Evolutionary conservation across 2,797 vertebrate species (phyloP), one percentile per base, ranked within the genome.

Genomic region (Salmo trutta): DNA sequence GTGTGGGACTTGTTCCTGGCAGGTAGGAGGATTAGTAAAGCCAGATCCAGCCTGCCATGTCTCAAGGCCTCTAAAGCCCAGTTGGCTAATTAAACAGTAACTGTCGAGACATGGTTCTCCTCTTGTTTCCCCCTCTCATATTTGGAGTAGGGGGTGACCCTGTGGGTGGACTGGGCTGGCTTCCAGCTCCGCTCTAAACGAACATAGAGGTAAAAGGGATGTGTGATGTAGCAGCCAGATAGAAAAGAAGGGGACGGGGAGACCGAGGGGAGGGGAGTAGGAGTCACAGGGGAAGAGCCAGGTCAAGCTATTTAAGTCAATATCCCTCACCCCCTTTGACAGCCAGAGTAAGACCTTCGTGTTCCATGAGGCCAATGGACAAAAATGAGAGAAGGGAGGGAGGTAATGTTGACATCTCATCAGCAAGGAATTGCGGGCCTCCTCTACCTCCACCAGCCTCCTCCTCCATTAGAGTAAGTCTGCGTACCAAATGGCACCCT

Each of bases 291-390:
- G 86, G 88, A 92, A 79, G 87, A 91, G 85, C 81, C 81, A 24
- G 92, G 90, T 91, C 90, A 88, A 92, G 88, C 89, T 88, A 86
- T 90, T 89, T 91, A 85, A 90, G 91, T 91, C 91, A 92, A 89
- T 90, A 90, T 80, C 80, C 78, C 82, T 91, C 87, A 86, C 84
- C 83, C 74, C 19, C 74, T 79, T 88, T 93, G 91, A 93, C 91
- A 93, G 92, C 77, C 79, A 17, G 82, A 84, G 89, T 88, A 92
- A 93, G 91, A 92, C 93, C 92, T 88, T 88, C 81, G 88, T 91
- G 87, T 90, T 91, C 90, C 85, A 75, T 80, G 72, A 88, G 88
- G 84, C 88, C 90, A 81, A 27, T 83, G 83, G 92, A 93, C 87
- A 88, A 87, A 82, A 78, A 75, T 12, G 24, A 33, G 83, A 75